Percentiles rank a stretch among this genome's conserved stretches.
Evolutionary conservation across 1,140 invertebrate genomes (phyloP).

Genomic region (Rhopalosiphum maidis): DNA sequence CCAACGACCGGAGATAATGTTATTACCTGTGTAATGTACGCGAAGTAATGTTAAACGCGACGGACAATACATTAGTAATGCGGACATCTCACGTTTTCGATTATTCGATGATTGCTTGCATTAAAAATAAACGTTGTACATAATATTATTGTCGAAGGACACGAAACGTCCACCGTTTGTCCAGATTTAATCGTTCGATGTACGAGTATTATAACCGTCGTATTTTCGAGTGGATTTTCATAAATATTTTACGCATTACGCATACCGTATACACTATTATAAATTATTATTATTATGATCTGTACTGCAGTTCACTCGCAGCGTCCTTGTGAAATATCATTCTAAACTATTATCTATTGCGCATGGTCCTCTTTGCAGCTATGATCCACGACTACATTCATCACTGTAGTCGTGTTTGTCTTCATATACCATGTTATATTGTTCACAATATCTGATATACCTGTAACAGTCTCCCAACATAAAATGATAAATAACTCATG

Average conservation of each 20-base stretch:
- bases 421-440: neutral
- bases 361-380: neutral
- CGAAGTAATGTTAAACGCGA: neutral
- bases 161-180: neutral
- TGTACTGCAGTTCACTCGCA: neutral
- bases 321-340: constrained; percentile 1
- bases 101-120: neutral
- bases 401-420: neutral
- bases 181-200: neutral
- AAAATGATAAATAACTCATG: neutral
- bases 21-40: neutral
- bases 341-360: neutral
- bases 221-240: neutral
- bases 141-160: neutral
- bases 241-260: neutral
- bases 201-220: neutral
- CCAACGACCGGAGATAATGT: neutral
- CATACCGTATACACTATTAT: neutral
- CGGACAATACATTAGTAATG: neutral
- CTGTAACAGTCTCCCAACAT: neutral
- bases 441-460: neutral
- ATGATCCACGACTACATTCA: neutral
- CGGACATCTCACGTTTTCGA: neutral
- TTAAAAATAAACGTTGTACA: neutral
- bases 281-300: neutral